Base-by-base conservation (phyloP, 1,140 invertebrate species). In the Asobara japonica region DNA sequence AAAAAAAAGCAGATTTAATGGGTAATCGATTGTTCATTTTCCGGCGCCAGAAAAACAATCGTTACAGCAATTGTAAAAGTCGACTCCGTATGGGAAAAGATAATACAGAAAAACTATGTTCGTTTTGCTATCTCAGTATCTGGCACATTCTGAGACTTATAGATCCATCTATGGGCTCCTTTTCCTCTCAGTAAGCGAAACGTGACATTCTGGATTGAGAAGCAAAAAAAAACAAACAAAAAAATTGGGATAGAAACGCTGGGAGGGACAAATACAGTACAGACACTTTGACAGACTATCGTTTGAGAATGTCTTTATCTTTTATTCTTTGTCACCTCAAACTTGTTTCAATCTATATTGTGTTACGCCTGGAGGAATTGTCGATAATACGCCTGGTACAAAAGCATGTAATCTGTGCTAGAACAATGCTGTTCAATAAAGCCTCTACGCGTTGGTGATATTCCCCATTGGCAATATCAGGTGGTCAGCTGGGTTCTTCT, bases 171-270 rank as follows among this genome's bases (percentile, higher is more conserved):
- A 51, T 16, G 45, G 45, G n/a, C 18, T 56, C 13, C 22, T 56
- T 56, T 56, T 51, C 11, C 18, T 13, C 18, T 16, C 41, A 45
- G 51, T 56, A 56, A 56, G 51, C 51, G 51, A 56, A 56, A 56
- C 51, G 51, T 56, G 51, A 56, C 51, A 11, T 56, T 4, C 18
- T 25, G 41, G 13, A 56, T 56, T 56, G 41, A 45, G 41, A 22
- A 56, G 25, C 51, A 56, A 27, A 56, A 11, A 36, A 36, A 36
- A 36, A 11, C 5, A 36, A 36, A 36, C 5, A 36, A 36, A 36
- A 36, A 22, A 56, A 56, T 22, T 3, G 20, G 13, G 51, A 27
- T 25, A 18, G 51, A 56, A 25, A 25, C 22, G 22, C 51, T 27
- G 51, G 20, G 51, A 56, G 51, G 20, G 22, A 56, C 51, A 56